phyloP scores from a whole-genome alignment of 2,113 vertebrate genomes.

The Myrmophylax atrothorax region DNA sequence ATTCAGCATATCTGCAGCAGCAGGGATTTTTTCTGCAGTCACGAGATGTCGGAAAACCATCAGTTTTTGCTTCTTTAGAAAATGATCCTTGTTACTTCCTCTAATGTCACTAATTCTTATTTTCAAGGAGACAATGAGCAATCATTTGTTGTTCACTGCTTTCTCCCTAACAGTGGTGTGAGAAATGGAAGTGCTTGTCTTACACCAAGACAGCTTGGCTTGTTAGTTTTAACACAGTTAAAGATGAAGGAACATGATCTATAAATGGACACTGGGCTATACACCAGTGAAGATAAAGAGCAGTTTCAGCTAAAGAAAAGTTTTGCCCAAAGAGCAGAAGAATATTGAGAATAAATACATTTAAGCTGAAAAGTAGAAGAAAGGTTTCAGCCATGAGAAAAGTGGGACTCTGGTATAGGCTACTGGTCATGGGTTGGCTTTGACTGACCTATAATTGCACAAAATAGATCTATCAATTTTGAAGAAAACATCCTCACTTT shows the following conservation, averaged over 20 bases:
- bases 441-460: neutral
- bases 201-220: neutral
- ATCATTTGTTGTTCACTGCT: neutral
- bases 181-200: neutral
- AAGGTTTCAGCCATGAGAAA: neutral
- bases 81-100: neutral
- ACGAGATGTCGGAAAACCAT: neutral
- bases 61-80: neutral
- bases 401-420: neutral
- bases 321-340: neutral
- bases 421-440: neutral
- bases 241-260: neutral
- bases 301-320: neutral
- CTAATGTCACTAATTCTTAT: neutral
- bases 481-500: neutral
- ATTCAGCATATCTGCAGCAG: neutral
- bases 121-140: neutral
- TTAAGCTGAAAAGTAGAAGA: neutral
- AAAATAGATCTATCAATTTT: neutral
- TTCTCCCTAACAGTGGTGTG: neutral
- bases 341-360: neutral
- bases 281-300: neutral
- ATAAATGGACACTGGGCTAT: neutral
- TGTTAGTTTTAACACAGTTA: slow-evolving; percentile 4
- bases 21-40: neutral